Evolutionary conservation across 2,113 vertebrate species (phyloP).

Genomic region (Dromaius novaehollandiae): DNA sequence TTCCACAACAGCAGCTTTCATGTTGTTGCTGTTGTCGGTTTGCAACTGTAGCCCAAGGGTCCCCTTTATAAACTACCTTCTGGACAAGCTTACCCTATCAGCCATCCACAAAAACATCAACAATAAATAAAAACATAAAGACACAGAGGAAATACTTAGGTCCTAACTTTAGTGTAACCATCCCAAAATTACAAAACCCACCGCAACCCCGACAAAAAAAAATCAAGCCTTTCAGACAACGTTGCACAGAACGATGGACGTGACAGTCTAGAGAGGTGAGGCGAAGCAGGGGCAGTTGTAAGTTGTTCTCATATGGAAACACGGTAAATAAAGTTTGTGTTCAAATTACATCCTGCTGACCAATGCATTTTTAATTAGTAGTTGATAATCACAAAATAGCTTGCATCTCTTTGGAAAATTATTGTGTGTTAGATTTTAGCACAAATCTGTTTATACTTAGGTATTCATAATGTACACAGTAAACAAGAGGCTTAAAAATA

Average conservation of each 20-base stretch:
- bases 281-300: neutral
- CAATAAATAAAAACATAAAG: neutral
- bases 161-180: neutral
- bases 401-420: conserved; percentile 37
- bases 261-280: neutral
- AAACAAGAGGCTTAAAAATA: neutral
- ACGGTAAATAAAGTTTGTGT: neutral
- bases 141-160: neutral
- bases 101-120: too few species aligned
- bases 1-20: neutral
- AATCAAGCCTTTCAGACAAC: neutral
- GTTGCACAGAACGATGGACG: accelerated
- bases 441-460: conserved; percentile 25
- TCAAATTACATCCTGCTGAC: conserved; percentile 32
- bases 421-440: neutral
- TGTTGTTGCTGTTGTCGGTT: too few species aligned
- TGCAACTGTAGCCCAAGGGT: neutral
- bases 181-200: neutral
- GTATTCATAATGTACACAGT: neutral
- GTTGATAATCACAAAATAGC: conserved; percentile 5
- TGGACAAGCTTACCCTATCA: neutral
- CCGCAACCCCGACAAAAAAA: neutral
- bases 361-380: conserved; percentile 50
- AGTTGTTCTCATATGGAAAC: neutral
- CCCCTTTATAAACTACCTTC: neutral